Conservation (phyloP, 2,113 vertebrate species). For the Isichthys henryi region DNA sequence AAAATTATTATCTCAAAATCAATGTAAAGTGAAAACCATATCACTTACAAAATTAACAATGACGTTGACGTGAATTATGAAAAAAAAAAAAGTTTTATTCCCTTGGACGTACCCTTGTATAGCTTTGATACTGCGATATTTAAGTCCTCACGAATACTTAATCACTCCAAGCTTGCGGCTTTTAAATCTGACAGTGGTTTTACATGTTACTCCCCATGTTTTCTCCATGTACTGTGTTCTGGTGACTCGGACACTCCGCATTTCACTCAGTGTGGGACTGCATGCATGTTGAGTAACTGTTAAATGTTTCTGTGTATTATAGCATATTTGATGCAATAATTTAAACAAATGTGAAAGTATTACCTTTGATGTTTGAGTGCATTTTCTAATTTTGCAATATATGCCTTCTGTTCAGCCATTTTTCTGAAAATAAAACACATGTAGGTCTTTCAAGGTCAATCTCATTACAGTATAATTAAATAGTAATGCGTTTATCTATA, state of each 20-base stretch:
- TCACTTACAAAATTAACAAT: neutral
- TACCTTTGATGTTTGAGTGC: conserved; percentile 61
- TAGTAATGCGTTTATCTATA: neutral
- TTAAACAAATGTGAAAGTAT: conserved; percentile 5
- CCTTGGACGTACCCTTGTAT: neutral
- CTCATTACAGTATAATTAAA: neutral
- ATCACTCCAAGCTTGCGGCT: neutral
- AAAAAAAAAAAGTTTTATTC: neutral
- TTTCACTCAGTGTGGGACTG: neutral
- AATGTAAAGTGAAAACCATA: neutral
- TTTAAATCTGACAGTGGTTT: neutral
- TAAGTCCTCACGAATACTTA: neutral
- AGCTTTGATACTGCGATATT: neutral
- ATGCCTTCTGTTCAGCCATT: conserved; percentile 54
- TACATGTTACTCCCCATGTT: neutral
- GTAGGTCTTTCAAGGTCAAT: neutral
- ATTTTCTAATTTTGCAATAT: conserved; percentile 61
- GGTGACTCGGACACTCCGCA: neutral
- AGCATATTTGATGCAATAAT: neutral
- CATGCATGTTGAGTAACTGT: neutral
- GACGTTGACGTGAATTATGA: neutral
- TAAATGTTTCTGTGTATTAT: neutral
- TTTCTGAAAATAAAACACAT: conserved; percentile 44
- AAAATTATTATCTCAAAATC: neutral
- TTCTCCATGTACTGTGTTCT: neutral